phyloP scores from a whole-genome alignment of 2,797 vertebrate genomes.

The Gila robusta region DNA sequence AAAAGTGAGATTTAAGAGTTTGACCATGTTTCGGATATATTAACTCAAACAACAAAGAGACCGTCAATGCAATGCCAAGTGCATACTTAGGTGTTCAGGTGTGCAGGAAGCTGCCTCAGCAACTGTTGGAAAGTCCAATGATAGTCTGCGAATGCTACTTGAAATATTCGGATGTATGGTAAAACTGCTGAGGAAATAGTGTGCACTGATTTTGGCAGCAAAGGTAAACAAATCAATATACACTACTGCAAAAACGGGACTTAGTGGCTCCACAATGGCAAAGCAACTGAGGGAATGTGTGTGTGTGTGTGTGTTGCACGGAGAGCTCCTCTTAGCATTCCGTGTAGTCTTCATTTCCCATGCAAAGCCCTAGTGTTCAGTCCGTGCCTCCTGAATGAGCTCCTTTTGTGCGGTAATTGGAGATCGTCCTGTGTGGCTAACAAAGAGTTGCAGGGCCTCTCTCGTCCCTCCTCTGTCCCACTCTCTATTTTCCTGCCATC shows the following conservation, averaged over 20 bases:
- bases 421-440: slow-evolving; percentile 80
- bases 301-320: slow-evolving; percentile 27
- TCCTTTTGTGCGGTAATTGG: slow-evolving; percentile 89
- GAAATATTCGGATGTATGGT: not conserved
- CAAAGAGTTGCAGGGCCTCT: slow-evolving; percentile 72
- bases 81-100: not conserved
- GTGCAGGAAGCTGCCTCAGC: slow-evolving; percentile 20
- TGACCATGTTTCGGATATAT: not conserved
- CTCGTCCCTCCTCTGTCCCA: slow-evolving; percentile 40
- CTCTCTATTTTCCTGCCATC: slow-evolving; percentile 53
- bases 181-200: not conserved
- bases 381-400: slow-evolving; percentile 85
- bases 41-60: slow-evolving; percentile 21
- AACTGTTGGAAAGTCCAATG: slow-evolving; percentile 32
- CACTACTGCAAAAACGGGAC: not conserved
- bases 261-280: slow-evolving; percentile 11
- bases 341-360: slow-evolving; percentile 77
- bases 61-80: not conserved
- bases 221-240: slow-evolving; percentile 13
- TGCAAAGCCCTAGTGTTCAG: slow-evolving; percentile 81
- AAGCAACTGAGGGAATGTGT: slow-evolving; percentile 22
- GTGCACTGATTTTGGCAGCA: not conserved
- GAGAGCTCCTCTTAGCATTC: slow-evolving; percentile 70
- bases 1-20: slow-evolving; percentile 7
- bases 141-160: not conserved